Conservation (phyloP, 2,113 vertebrate species). For the Austrofundulus limnaeus region DNA sequence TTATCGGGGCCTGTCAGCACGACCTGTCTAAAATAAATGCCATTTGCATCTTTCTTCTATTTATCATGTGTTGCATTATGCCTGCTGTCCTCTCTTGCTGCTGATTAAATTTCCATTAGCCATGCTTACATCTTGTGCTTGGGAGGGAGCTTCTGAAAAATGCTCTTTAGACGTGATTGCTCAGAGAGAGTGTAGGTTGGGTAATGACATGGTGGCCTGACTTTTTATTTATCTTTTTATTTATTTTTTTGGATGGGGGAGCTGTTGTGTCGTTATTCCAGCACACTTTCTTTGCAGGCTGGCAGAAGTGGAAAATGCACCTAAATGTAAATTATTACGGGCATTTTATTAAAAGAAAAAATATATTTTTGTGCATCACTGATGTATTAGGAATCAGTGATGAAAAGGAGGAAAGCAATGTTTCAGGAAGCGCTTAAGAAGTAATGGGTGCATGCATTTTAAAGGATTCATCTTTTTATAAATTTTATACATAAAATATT, state of each 20-base stretch:
- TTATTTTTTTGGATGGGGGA: conserved; percentile 22
- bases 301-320: conserved; percentile 58
- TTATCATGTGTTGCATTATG: conserved; percentile 77
- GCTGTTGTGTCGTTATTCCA: conserved; percentile 37
- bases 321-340: no score
- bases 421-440: conserved; percentile 15
- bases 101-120: conserved; percentile 83
- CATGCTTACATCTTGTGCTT: conserved; percentile 66
- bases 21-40: conserved; percentile 70
- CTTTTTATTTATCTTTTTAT: conserved; percentile 31
- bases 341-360: conserved; percentile 39
- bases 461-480: conserved; percentile 1
- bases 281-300: conserved; percentile 26
- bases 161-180: conserved; percentile 70
- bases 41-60: conserved; percentile 77
- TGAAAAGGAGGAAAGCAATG: conserved; percentile 26
- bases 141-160: conserved; percentile 64
- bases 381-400: conserved; percentile 34
- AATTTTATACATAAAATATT: neutral
- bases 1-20: conserved; percentile 63
- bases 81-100: conserved; percentile 73
- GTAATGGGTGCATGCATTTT: conserved; percentile 9
- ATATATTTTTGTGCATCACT: conserved; percentile 45
- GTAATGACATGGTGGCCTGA: conserved; percentile 67
- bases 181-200: conserved; percentile 57